A percentile compares a stretch with the other conserved stretches of the same genome.
Conservation (phyloP, 1,140 invertebrate species). For the Procambarus clarkii region DNA sequence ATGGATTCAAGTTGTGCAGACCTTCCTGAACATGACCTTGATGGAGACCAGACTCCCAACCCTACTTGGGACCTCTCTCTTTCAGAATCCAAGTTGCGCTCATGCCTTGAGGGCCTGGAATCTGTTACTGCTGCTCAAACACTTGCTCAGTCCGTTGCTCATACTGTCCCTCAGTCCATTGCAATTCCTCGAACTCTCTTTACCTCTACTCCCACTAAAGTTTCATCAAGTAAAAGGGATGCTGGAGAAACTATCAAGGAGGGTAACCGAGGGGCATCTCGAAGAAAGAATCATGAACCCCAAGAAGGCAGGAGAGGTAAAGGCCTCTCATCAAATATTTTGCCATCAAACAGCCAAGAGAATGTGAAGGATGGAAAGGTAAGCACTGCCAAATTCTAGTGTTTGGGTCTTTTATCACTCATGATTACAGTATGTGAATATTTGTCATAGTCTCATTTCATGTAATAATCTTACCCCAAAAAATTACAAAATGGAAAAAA, state of each 20-base stretch:
- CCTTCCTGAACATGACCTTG: conserved; percentile 45
- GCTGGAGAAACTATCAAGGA: conserved; percentile 23
- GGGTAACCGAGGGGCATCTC: conserved; percentile 20
- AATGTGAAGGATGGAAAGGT: conserved; percentile 50
- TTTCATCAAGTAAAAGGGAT: conserved; percentile 44
- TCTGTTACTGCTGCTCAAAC: conserved; percentile 53
- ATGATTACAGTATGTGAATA: background rate
- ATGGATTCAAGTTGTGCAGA: conserved; percentile 60
- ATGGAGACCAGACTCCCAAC: conserved; percentile 43
- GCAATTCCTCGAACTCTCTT: conserved; percentile 47
- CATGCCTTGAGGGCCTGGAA: conserved; percentile 58
- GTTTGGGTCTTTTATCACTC: background rate
- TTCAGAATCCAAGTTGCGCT: conserved; percentile 55
- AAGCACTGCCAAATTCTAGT: background rate
- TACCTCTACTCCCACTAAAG: conserved; percentile 52
- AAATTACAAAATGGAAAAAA: no score
- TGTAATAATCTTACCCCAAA: no score
- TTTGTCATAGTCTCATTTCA: no score
- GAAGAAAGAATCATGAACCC: conserved; percentile 36
- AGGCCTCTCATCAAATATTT: conserved; percentile 7
- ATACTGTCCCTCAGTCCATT: conserved; percentile 59
- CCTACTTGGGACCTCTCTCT: conserved; percentile 48
- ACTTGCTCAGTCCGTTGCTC: conserved; percentile 61
- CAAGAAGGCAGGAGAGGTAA: conserved; percentile 34
- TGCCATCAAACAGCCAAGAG: conserved; percentile 26